Evolutionary conservation across 1,140 invertebrate genomes (phyloP), one percentile per base, ranked within the genome.

Genomic region (Cotesia chilonis): DNA sequence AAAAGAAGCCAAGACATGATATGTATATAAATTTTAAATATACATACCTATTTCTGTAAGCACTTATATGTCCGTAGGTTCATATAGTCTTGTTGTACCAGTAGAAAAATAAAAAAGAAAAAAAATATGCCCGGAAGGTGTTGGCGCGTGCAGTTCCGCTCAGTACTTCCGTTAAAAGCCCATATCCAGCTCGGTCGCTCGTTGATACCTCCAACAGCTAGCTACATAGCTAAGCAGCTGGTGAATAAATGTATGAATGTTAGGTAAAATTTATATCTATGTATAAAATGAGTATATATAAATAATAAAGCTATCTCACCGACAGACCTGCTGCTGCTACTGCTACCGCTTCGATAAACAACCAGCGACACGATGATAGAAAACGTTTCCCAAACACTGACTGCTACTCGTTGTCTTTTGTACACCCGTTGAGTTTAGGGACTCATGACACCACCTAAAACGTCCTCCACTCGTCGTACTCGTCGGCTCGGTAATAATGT

Each of bases 141-240:
- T 82, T 80, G 78, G 78, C 68, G 81, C 81, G 79, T 83, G 73
- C 68, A 79, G 78, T 82, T 79, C 76, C 78, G 81, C 82, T 78
- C 82, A 78, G 68, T 80, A 82, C 82, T 80, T 81, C 75, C 64
- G 71, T 72, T 70, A 71, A 70, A 73, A 69, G 70, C 68, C 71
- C 41, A 47, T 47, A 47, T 47, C 41, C 41, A 47, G 41, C 41
- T 47, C 41, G 38, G 5, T 41, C 38, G 41, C 41, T 47, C 5
- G 41, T 6, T 47, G 41, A 47, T 47, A 47, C 5, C 41, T 47
- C 41, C 41, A 47, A 47, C 41, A 6, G 41, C 41, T 47, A 47
- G 41, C 41, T 47, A 47, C 41, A 47, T 28, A 28, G 10, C 41
- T 47, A 47, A 47, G 10, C 41, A 47, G 41, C 7, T 6, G 41